A percentile compares a stretch with the other conserved stretches of the same genome.
Evolutionary conservation across 2,888 invertebrate genomes (phyloP).

Genomic region (Chrysolina americana): DNA sequence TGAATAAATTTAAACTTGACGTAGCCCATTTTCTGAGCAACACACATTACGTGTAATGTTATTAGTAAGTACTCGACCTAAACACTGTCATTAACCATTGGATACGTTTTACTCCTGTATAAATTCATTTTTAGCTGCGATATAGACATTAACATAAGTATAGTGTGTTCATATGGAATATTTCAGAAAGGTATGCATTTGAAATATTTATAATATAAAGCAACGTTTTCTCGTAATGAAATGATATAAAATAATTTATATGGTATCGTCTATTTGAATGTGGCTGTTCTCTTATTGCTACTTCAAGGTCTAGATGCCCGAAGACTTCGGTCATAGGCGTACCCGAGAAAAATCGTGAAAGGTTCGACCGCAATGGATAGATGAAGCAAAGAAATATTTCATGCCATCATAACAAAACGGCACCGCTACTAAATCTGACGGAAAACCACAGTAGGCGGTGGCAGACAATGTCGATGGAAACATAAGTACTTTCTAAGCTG

Average conservation of each 20-base stretch:
- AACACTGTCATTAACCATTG: slow-evolving; percentile 42
- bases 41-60: slow-evolving; percentile 38
- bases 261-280: slow-evolving; percentile 22
- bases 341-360: neutral
- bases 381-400: too few species aligned
- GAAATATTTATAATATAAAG: slow-evolving; percentile 10
- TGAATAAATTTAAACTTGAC: slow-evolving; percentile 34
- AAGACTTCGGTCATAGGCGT: slow-evolving; percentile 5
- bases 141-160: slow-evolving; percentile 44
- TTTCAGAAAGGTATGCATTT: slow-evolving; percentile 10
- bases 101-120: slow-evolving; percentile 41
- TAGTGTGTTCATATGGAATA: slow-evolving; percentile 31
- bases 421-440: too few species aligned
- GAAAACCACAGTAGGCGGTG: too few species aligned
- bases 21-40: slow-evolving; percentile 20
- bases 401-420: too few species aligned
- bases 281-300: slow-evolving; percentile 6
- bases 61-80: slow-evolving; percentile 39
- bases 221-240: slow-evolving; percentile 15
- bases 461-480: too few species aligned
- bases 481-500: too few species aligned
- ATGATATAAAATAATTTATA: slow-evolving; percentile 5
- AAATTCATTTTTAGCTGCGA: slow-evolving; percentile 40
- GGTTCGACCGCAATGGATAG: neutral
- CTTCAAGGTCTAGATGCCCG: slow-evolving; percentile 7